These are phyloP conservation scores for Cyclina sinensis DNA, from an alignment of 1,140 invertebrate genomes.

Conservation along the genomic window DNA sequence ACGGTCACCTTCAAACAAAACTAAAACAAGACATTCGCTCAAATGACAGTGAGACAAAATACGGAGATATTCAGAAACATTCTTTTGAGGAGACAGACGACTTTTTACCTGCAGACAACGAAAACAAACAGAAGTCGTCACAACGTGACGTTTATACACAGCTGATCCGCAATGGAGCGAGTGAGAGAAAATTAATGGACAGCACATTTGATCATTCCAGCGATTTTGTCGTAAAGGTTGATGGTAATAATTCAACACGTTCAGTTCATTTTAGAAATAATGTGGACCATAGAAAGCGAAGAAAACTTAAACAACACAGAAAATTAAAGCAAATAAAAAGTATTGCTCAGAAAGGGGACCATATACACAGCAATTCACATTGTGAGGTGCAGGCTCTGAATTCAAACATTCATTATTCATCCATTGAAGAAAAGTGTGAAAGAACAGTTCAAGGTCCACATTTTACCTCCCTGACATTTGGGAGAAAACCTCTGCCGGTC, in stretches of 20 bases:
- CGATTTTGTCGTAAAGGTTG: background rate
- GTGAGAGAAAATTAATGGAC: background rate
- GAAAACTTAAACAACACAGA: background rate
- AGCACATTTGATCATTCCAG: background rate
- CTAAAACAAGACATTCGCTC: background rate
- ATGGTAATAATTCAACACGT: background rate
- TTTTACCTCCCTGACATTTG: slow-evolving; percentile 12
- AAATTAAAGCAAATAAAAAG: background rate
- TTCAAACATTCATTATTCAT: background rate
- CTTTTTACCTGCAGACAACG: background rate
- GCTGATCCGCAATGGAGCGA: background rate
- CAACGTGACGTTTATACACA: background rate
- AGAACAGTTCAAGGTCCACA: background rate
- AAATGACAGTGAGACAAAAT: background rate
- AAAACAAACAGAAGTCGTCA: background rate
- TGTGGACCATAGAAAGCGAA: background rate
- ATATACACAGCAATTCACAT: background rate
- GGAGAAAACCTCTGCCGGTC: background rate
- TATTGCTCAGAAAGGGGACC: background rate
- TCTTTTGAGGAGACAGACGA: background rate
- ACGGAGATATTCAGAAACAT: background rate
- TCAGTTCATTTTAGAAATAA: background rate
- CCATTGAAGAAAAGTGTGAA: background rate
- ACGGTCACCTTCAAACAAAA: background rate
- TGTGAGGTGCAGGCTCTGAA: background rate